Evolutionary conservation across 2,113 vertebrate species (phyloP), one percentile per base, ranked within the genome.

Genomic region (Mastomys coucha): DNA sequence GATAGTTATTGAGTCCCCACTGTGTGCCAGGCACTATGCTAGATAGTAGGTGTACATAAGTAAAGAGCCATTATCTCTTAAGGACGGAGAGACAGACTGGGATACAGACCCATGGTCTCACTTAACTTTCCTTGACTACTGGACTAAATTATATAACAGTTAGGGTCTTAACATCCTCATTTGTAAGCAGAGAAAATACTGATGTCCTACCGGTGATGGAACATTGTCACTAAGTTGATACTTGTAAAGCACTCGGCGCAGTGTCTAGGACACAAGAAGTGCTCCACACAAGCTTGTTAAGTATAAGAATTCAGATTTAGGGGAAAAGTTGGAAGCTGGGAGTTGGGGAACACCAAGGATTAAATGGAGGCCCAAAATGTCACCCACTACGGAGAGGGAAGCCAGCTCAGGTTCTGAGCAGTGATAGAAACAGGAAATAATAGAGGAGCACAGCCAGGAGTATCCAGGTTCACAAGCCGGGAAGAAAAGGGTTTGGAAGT

Each of bases 221-320:
- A 17, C 24, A 51, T 39, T 69, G n/a, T 72, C 33, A 96, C 39
- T 53, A 33, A 80, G 36, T 84, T 65, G 39, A 53, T 92, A 90
- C 60, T 92, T 90, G 24, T 45, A 51, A 96, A 87, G 78, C 72
- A 60, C 11, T 81, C 80, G 81, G 70, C 88, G 22, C 39, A n/a
- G 76, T 60, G 39, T 78, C 22, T 51, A 86, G 67, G 49, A 93
- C 12, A 76, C 63, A 86, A 31, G 69, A 76, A 87, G 45, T 8
- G 4, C n/a, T 90, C 49, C n/a, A 12, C 42, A 10, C 42, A 17
- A 94, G 33, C 88, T 88, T 70, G 42, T 93, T 87, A 90, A 95
- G 16, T 65, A 75, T 90, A 95, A 97, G 49, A 42, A 96, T 36
- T 73, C 93, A 45, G 42, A 93, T 92, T 91, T 78, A 97, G 69